Percentiles rank a stretch among this genome's conserved stretches.
phyloP scores from a whole-genome alignment of 92 coral and sea anemone species.

The Virgularia gustaviana region DNA sequence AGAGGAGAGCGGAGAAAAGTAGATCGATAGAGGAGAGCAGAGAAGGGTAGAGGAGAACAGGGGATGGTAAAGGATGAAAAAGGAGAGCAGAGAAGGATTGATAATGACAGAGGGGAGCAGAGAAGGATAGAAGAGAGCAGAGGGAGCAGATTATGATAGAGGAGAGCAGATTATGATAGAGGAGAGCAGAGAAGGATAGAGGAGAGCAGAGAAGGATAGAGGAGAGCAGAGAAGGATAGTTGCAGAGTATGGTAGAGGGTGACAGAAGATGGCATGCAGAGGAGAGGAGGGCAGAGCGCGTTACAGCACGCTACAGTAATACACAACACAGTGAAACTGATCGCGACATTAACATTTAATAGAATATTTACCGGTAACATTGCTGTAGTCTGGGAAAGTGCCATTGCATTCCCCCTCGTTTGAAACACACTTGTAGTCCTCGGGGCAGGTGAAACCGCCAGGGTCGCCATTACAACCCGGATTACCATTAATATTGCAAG shows the following conservation, averaged over 20 bases:
- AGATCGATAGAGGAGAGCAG: background rate
- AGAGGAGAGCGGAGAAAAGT: background rate
- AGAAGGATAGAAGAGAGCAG: background rate
- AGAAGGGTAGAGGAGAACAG: background rate
- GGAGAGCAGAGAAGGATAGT: background rate
- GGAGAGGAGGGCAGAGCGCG: no score
- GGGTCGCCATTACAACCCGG: conserved; percentile 9
- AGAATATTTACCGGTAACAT: no score
- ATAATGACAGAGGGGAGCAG: background rate
- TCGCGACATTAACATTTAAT: no score
- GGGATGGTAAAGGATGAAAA: background rate
- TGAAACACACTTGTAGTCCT: background rate
- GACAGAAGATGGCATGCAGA: no score
- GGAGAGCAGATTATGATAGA: background rate
- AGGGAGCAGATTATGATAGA: background rate
- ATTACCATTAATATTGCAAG: conserved; percentile 18
- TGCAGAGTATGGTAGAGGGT: background rate
- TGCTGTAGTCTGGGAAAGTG: no score
- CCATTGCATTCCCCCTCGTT: background rate
- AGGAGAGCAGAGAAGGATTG: background rate
- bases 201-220: background rate
- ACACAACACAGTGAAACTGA: no score
- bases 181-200: background rate
- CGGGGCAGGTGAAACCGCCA: background rate
- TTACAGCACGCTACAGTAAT: no score